Evolutionary conservation across 2,113 vertebrate genomes (phyloP).

Genomic region (Naja naja): DNA sequence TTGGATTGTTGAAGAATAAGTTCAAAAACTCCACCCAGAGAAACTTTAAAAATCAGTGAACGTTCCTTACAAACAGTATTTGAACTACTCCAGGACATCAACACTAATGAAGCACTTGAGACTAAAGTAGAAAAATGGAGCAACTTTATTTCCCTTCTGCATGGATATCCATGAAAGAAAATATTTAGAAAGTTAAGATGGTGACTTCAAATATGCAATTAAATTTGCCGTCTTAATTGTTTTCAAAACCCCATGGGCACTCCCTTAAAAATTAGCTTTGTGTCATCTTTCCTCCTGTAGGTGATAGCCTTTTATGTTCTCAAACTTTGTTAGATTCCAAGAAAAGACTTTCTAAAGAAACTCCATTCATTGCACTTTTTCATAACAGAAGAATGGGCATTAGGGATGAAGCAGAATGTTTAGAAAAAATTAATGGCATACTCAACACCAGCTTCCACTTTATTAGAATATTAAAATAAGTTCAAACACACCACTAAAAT

Average conservation of each 20-base stretch:
- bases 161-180: background rate
- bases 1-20: background rate
- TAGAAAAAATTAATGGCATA: background rate
- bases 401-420: background rate
- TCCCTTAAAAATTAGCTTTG: background rate
- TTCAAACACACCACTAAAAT: background rate
- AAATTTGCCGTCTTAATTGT: background rate
- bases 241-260: background rate
- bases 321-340: background rate
- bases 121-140: background rate
- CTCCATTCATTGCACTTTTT: background rate
- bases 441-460: background rate
- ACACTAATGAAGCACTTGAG: background rate
- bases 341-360: background rate
- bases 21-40: background rate
- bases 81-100: background rate
- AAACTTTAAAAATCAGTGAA: background rate
- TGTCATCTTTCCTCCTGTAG: background rate
- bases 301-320: background rate
- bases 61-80: background rate
- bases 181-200: background rate
- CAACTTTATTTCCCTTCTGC: background rate
- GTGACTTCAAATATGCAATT: background rate
- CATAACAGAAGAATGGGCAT: background rate
- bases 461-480: background rate